Conservation (phyloP, 2,888 invertebrate species). For the Portevinia maculata region DNA sequence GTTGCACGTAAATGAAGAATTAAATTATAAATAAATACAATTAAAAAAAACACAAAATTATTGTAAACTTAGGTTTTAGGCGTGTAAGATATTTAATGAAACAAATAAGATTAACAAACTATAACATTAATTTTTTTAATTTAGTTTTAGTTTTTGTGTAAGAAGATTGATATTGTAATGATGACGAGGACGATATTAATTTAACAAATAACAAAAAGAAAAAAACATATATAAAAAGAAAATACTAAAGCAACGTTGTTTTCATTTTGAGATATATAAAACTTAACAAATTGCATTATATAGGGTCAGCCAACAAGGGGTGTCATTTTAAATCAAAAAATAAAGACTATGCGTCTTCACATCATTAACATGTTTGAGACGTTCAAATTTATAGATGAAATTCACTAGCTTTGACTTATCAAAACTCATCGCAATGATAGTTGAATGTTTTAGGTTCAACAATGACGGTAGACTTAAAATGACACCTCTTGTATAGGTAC, state of each 20-base stretch:
- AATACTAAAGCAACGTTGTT: not conserved
- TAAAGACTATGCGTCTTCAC: too few relatives aligned
- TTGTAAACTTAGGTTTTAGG: conserved; percentile 56
- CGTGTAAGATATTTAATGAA: conserved; percentile 68
- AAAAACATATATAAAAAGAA: conserved; percentile 59
- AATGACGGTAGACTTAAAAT: too few relatives aligned
- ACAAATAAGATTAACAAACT: conserved; percentile 56
- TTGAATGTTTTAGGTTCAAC: conserved; percentile 46
- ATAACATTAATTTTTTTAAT: conserved; percentile 30
- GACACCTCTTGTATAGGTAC: too few relatives aligned
- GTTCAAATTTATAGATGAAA: too few relatives aligned
- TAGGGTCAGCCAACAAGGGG: too few relatives aligned
- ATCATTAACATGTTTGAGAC: too few relatives aligned
- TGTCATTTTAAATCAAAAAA: too few relatives aligned
- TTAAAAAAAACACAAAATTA: conserved; percentile 17
- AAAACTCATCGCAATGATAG: not conserved
- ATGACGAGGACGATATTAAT: conserved; percentile 44
- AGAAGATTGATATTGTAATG: conserved; percentile 52
- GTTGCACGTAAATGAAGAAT: conserved; percentile 59
- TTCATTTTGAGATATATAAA: not conserved
- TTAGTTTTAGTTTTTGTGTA: conserved; percentile 68
- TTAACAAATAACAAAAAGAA: conserved; percentile 49
- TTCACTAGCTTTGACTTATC: too few relatives aligned
- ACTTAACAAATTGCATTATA: too few relatives aligned
- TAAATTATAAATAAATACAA: conserved; percentile 18